A percentile compares a stretch with the other conserved stretches of the same genome.
These are phyloP conservation scores for Sturnus vulgaris DNA, from an alignment of 2,113 vertebrate genomes.

Conservation along the genomic window DNA sequence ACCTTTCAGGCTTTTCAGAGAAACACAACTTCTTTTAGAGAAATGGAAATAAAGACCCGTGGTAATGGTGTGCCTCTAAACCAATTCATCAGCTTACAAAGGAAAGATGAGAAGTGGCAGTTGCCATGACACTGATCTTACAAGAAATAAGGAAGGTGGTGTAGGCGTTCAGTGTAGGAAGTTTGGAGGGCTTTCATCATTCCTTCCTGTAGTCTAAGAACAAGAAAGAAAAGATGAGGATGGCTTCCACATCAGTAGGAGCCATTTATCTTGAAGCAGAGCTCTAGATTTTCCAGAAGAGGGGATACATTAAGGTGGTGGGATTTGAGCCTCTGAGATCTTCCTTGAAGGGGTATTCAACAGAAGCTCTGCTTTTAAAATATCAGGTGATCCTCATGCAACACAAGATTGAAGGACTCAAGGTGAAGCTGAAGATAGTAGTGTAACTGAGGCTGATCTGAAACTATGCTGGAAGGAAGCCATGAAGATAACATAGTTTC, in stretches of 20 bases:
- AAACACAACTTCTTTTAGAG: conserved; percentile 17
- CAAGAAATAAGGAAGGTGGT: conserved; percentile 21
- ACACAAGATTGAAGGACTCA: background rate
- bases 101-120: background rate
- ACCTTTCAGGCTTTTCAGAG: background rate
- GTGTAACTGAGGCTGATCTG: background rate
- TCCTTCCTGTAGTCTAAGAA: background rate
- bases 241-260: background rate
- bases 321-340: background rate
- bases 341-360: background rate
- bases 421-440: background rate
- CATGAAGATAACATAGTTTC: background rate
- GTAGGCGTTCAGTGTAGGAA: conserved; percentile 56
- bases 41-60: background rate
- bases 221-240: background rate
- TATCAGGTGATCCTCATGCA: background rate
- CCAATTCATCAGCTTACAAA: background rate
- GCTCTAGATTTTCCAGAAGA: background rate
- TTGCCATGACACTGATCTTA: conserved; percentile 41
- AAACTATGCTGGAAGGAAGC: background rate
- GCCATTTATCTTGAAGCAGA: background rate
- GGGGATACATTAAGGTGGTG: background rate
- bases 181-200: conserved; percentile 24
- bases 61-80: background rate
- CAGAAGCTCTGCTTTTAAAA: background rate